phyloP scores from a whole-genome alignment of 2,113 vertebrate species.

The Chaenocephalus aceratus region DNA sequence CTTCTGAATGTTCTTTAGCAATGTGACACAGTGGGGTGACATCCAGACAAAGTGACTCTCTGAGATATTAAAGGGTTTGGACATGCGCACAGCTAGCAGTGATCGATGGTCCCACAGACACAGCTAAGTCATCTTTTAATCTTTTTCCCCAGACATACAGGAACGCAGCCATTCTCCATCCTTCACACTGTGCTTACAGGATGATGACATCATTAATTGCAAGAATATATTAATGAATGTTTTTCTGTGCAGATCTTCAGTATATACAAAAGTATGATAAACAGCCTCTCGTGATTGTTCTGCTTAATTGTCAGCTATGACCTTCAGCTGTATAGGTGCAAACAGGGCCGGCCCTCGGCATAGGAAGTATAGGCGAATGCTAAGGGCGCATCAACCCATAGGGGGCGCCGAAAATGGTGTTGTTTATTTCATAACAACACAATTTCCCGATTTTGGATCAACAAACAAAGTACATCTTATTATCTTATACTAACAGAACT shows the following conservation, averaged over 20 bases:
- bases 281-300: constrained; percentile 21
- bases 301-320: constrained; percentile 63
- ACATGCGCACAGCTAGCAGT: constrained; percentile 32
- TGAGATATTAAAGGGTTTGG: constrained; percentile 51
- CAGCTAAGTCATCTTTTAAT: constrained; percentile 33
- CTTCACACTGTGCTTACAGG: neutral
- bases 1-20: constrained; percentile 53
- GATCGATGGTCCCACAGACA: constrained; percentile 39
- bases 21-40: constrained; percentile 49
- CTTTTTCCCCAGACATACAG: constrained; percentile 14
- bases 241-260: constrained; percentile 11
- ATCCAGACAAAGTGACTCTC: constrained; percentile 61
- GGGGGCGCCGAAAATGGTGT: too few species aligned
- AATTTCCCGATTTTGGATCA: too few species aligned
- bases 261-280: constrained; percentile 41
- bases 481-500: too few species aligned
- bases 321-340: constrained; percentile 60
- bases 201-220: neutral
- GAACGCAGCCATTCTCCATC: constrained; percentile 11
- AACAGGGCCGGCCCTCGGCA: neutral
- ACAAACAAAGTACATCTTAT: too few species aligned
- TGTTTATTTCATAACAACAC: too few species aligned
- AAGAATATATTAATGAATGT: constrained; percentile 20
- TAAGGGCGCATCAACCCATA: too few species aligned
- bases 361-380: too few species aligned